These are phyloP conservation scores for Danaus plexippus DNA, from an alignment of 1,140 invertebrate species.

Conservation along the genomic window DNA sequence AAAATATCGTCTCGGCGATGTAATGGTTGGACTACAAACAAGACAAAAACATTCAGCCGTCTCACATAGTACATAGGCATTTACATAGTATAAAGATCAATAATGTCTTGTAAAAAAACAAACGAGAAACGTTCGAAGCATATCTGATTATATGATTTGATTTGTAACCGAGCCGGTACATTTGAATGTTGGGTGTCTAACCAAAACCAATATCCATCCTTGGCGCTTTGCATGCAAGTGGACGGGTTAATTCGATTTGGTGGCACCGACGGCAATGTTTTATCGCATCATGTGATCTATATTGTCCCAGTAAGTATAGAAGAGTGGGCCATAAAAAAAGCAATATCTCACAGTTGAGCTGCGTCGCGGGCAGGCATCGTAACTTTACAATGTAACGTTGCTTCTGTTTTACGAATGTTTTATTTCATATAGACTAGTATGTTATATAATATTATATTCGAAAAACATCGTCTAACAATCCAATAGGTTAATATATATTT, in stretches of 20 bases:
- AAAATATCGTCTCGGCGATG: too few species aligned
- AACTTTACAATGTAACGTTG: constrained; percentile 64
- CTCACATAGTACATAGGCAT: background rate
- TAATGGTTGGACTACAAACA: too few species aligned
- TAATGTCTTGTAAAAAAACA: background rate
- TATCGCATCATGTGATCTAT: constrained; percentile 70
- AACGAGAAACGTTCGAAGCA: constrained; percentile 13
- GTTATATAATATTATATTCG: constrained; percentile 12
- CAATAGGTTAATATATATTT: constrained; percentile 22
- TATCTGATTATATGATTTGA: constrained; percentile 35
- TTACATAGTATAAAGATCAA: too few species aligned
- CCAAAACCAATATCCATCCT: constrained; percentile 60
- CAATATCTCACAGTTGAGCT: constrained; percentile 69
- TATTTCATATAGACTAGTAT: constrained; percentile 35
- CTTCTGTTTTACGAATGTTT: constrained; percentile 22
- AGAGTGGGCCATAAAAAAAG: constrained; percentile 69
- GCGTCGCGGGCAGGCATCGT: constrained; percentile 56
- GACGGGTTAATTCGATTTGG: constrained; percentile 70
- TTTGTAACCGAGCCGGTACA: constrained; percentile 49
- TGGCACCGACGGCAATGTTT: constrained; percentile 62
- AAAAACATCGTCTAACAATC: constrained; percentile 10
- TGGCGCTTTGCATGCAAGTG: constrained; percentile 62
- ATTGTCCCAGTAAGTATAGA: constrained; percentile 66
- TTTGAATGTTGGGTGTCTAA: constrained; percentile 34
- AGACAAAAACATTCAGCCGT: background rate